Conservation (phyloP, 2,888 invertebrate species). For the Drosophila cracens region DNA sequence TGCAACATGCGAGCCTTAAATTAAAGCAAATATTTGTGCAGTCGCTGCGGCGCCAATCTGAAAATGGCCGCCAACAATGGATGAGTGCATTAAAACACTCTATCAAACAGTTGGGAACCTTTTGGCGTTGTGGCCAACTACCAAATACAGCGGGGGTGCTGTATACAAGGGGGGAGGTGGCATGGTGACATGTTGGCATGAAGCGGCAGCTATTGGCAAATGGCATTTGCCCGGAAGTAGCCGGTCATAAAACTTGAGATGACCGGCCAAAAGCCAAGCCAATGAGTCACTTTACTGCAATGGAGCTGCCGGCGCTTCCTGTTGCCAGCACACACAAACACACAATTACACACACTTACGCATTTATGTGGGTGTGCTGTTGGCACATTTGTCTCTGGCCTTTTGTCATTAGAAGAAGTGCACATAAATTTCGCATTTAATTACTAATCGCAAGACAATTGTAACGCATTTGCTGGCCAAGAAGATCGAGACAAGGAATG, state of each 20-base stretch:
- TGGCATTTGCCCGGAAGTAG: slow-evolving; percentile 78
- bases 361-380: slow-evolving; percentile 11
- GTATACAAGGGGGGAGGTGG: neutral
- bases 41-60: slow-evolving; percentile 65
- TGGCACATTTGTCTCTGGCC: slow-evolving; percentile 65
- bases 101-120: slow-evolving; percentile 66
- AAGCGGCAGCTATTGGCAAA: slow-evolving; percentile 34
- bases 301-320: slow-evolving; percentile 50
- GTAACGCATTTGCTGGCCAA: slow-evolving; percentile 7
- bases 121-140: slow-evolving; percentile 61
- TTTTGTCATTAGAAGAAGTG: slow-evolving; percentile 72
- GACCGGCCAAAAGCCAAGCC: slow-evolving; percentile 72
- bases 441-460: slow-evolving; percentile 77
- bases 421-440: slow-evolving; percentile 78
- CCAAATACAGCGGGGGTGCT: slow-evolving; percentile 41
- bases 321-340: neutral
- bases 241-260: slow-evolving; percentile 81
- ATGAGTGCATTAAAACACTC: slow-evolving; percentile 75
- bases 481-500: neutral
- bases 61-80: slow-evolving; percentile 70
- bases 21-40: slow-evolving; percentile 78
- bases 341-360: neutral
- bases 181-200: too few relatives aligned
- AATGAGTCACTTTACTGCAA: slow-evolving; percentile 77
- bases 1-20: slow-evolving; percentile 77